phyloP scores from a whole-genome alignment of 1,140 invertebrate genomes.

The Trichonephila clavipes region DNA sequence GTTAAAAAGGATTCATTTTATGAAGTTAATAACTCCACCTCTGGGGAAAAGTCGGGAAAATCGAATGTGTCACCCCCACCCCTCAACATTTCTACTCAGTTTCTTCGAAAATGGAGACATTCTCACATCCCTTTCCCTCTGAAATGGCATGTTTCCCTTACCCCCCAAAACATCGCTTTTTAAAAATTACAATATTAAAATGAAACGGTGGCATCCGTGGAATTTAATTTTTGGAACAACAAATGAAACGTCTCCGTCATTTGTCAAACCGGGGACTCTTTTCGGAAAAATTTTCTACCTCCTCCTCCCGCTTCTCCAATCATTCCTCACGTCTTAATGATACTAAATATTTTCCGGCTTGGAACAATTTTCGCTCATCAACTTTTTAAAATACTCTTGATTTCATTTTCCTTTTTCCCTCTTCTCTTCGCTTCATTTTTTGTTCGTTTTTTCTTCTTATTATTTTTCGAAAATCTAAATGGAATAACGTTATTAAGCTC shows the following conservation, averaged over 20 bases:
- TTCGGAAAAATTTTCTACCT: neutral
- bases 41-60: neutral
- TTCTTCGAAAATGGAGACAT: neutral
- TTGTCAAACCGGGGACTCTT: neutral
- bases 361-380: conserved; percentile 15
- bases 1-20: conserved; percentile 17
- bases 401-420: neutral
- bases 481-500: conserved; percentile 31
- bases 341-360: conserved; percentile 35
- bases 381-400: conserved; percentile 11
- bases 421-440: neutral
- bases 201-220: neutral
- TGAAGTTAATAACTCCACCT: conserved; percentile 3
- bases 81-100: neutral
- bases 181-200: conserved; percentile 9
- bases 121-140: neutral
- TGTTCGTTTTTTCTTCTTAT: neutral
- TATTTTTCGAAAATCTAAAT: neutral
- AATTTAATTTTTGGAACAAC: conserved; percentile 39
- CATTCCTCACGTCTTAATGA: conserved; percentile 34
- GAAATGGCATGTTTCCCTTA: neutral
- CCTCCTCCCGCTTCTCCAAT: neutral
- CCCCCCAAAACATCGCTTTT: neutral
- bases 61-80: neutral
- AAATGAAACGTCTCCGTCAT: conserved; percentile 4